These are phyloP conservation scores for Acanthurus lineatus DNA, from an alignment of 2,797 vertebrate species.

Conservation along the genomic window DNA sequence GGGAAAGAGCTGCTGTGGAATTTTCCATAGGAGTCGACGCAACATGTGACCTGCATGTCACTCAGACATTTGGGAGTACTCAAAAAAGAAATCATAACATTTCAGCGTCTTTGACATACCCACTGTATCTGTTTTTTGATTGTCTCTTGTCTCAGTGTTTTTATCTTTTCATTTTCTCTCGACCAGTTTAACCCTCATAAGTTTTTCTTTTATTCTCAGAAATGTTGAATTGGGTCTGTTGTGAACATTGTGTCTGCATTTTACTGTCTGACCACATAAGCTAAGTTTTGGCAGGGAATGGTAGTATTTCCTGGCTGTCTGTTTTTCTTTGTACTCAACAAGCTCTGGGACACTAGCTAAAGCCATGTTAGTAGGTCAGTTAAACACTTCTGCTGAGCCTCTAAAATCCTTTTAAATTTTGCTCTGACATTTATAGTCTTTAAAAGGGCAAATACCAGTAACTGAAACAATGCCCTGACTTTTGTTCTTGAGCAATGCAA, in stretches of 20 bases:
- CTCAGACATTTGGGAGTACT: conserved; percentile 2
- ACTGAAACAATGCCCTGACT: not conserved
- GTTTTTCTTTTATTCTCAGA: too few relatives aligned
- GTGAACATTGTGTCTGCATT: too few relatives aligned
- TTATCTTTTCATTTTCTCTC: too few relatives aligned
- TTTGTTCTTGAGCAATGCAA: not conserved
- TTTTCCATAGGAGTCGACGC: conserved; percentile 68
- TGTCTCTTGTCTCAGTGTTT: not conserved
- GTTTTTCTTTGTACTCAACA: too few relatives aligned
- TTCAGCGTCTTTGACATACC: not conserved
- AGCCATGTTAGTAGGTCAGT: not conserved
- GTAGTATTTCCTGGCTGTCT: not conserved
- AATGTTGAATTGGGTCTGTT: too few relatives aligned
- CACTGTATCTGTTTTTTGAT: not conserved
- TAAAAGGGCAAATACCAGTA: not conserved
- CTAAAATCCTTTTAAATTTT: not conserved
- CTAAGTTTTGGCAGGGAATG: too few relatives aligned
- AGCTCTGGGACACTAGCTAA: not conserved
- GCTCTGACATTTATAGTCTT: not conserved
- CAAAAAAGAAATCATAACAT: not conserved
- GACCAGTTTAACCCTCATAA: too few relatives aligned
- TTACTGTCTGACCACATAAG: too few relatives aligned
- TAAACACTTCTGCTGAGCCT: not conserved
- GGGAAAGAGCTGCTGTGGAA: conserved; percentile 66
- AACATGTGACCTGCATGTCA: conserved; percentile 46